phyloP scores from a whole-genome alignment of 2,113 vertebrate genomes.

The Poecilia latipinna region DNA sequence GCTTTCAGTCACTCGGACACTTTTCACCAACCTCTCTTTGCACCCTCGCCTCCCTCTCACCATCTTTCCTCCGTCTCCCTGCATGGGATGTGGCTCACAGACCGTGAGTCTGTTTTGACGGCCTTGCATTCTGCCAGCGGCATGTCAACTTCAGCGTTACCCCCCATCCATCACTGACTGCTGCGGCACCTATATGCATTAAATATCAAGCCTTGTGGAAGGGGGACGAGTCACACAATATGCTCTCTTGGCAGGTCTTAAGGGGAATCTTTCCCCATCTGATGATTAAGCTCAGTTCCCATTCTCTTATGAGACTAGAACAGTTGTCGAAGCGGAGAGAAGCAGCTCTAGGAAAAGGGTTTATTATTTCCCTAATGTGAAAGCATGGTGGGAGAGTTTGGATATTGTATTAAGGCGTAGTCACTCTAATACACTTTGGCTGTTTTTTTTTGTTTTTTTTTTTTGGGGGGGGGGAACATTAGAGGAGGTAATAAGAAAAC shows the following conservation, averaged over 20 bases:
- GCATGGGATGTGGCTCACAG: slow-evolving; percentile 36
- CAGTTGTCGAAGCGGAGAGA: slow-evolving; percentile 45
- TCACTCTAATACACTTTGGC: not conserved
- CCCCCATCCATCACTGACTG: slow-evolving; percentile 57
- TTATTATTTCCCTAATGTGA: slow-evolving; percentile 61
- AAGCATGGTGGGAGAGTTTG: slow-evolving; percentile 40
- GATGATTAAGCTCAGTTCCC: slow-evolving; percentile 55
- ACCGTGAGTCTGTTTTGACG: slow-evolving; percentile 50
- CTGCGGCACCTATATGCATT: slow-evolving; percentile 64
- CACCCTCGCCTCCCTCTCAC: slow-evolving; percentile 9
- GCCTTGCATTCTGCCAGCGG: slow-evolving; percentile 47
- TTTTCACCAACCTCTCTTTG: slow-evolving; percentile 14
- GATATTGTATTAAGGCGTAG: slow-evolving; percentile 48
- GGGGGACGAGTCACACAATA: slow-evolving; percentile 21
- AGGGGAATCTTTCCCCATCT: slow-evolving; percentile 40
- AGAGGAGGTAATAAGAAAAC: not conserved
- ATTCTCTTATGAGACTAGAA: slow-evolving; percentile 37
- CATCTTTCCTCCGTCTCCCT: slow-evolving; percentile 3
- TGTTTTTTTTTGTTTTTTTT: too few relatives aligned
- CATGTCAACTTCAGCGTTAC: slow-evolving; percentile 52
- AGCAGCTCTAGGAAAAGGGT: slow-evolving; percentile 37
- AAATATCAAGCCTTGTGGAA: slow-evolving; percentile 59
- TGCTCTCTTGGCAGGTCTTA: slow-evolving; percentile 50
- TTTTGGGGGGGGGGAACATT: too few relatives aligned
- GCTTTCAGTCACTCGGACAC: slow-evolving; percentile 34